Conservation (phyloP, 2,797 vertebrate genomes). For the Meriones psammophilus region DNA sequence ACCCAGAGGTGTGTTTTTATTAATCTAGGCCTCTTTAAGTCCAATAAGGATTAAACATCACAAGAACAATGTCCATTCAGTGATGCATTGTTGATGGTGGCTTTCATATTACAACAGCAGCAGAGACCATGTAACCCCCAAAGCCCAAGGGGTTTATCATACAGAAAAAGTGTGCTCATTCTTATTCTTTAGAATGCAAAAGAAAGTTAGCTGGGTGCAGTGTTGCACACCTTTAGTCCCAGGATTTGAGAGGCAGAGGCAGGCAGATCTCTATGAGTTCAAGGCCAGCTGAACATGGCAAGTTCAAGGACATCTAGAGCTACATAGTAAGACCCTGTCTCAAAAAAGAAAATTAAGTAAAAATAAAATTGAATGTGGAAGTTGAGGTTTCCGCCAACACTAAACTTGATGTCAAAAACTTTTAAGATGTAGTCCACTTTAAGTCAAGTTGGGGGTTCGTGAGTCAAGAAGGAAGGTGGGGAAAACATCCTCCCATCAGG, state of each 20-base stretch:
- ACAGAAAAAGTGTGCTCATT: neutral
- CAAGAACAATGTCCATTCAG: neutral
- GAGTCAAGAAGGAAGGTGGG: neutral
- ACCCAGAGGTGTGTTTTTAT: neutral
- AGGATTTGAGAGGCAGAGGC: neutral
- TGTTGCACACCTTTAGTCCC: neutral
- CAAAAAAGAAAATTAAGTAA: neutral
- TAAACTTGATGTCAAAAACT: neutral
- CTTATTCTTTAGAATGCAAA: constrained; percentile 32
- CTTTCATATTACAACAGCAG: neutral
- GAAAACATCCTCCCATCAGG: neutral
- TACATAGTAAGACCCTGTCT: neutral
- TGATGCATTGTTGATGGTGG: neutral
- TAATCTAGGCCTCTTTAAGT: neutral
- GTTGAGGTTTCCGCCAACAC: constrained; percentile 3
- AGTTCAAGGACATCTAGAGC: neutral
- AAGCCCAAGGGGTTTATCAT: neutral
- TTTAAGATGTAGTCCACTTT: neutral
- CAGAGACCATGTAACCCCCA: neutral
- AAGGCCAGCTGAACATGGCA: neutral
- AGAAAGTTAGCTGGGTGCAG: neutral
- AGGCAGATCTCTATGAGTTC: neutral
- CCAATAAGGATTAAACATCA: neutral
- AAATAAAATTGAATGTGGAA: constrained; percentile 24
- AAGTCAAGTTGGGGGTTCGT: neutral